Evolutionary conservation across 2,888 invertebrate species (phyloP).

Genomic region (Polydrusus pterygomalis): DNA sequence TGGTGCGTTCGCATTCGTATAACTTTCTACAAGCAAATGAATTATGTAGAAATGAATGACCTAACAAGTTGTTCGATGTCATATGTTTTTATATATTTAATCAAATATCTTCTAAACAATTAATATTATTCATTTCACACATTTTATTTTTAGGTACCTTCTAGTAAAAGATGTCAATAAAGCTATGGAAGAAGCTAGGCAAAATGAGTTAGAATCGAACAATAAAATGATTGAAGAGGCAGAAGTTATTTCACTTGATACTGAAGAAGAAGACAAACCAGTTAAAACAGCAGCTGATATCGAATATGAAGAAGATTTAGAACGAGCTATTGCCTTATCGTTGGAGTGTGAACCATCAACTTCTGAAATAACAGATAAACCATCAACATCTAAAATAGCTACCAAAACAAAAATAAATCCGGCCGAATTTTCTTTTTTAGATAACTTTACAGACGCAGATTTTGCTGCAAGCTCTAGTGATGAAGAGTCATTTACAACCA

Average conservation of each 20-base stretch:
- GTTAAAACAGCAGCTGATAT: constrained; percentile 61
- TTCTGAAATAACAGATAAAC: constrained; percentile 11
- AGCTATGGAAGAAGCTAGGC: constrained; percentile 74
- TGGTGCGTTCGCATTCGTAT: no score
- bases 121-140: no score
- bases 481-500: constrained; percentile 59
- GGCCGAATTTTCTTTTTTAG: constrained; percentile 63
- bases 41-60: no score
- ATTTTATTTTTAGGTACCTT: constrained; percentile 74
- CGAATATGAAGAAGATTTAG: constrained; percentile 72
- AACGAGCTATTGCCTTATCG: constrained; percentile 78
- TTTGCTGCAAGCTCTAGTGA: constrained; percentile 65
- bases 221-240: constrained; percentile 52
- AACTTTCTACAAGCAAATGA: no score
- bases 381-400: constrained; percentile 29
- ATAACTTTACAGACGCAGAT: constrained; percentile 64
- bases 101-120: no score
- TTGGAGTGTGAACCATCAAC: constrained; percentile 69
- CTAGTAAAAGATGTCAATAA: constrained; percentile 82
- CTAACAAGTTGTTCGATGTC: no score
- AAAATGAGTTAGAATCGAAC: constrained; percentile 47
- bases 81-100: no score
- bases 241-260: constrained; percentile 40
- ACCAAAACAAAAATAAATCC: constrained; percentile 64
- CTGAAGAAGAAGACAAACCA: constrained; percentile 53